Conservation (phyloP, 2,113 vertebrate species). For the Atrichornis clamosus region DNA sequence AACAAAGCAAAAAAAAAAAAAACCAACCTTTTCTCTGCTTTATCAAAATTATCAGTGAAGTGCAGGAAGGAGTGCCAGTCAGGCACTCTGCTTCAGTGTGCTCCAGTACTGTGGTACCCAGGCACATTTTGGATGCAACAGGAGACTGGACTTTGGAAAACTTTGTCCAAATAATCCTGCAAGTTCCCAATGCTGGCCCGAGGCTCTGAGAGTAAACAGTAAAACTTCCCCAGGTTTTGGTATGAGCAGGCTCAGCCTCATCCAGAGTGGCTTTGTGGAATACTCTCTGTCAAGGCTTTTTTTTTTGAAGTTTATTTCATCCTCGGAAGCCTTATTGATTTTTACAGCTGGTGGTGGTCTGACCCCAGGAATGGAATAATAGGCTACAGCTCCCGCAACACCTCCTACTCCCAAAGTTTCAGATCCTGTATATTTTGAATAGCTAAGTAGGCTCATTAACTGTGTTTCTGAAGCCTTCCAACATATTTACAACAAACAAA, state of each 20-base stretch:
- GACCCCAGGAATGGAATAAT: slow-evolving; percentile 7
- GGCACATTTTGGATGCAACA: background rate
- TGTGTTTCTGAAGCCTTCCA: background rate
- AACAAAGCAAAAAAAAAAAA: too few species aligned
- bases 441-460: background rate
- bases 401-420: background rate
- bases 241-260: background rate
- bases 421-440: background rate
- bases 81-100: background rate
- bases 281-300: background rate
- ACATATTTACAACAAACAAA: slow-evolving; percentile 7
- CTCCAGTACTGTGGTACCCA: background rate
- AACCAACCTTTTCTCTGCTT: background rate
- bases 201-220: background rate
- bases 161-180: background rate
- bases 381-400: background rate
- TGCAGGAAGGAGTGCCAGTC: background rate
- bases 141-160: background rate
- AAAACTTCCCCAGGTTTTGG: background rate
- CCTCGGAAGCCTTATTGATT: slow-evolving; percentile 36
- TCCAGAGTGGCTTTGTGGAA: background rate
- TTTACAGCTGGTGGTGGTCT: slow-evolving; percentile 15
- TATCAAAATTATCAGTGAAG: background rate
- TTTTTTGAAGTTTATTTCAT: slow-evolving; percentile 35
- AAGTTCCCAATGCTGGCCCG: background rate